phyloP scores from a whole-genome alignment of 2,888 invertebrate species.

The Temnothorax unifasciatus region DNA sequence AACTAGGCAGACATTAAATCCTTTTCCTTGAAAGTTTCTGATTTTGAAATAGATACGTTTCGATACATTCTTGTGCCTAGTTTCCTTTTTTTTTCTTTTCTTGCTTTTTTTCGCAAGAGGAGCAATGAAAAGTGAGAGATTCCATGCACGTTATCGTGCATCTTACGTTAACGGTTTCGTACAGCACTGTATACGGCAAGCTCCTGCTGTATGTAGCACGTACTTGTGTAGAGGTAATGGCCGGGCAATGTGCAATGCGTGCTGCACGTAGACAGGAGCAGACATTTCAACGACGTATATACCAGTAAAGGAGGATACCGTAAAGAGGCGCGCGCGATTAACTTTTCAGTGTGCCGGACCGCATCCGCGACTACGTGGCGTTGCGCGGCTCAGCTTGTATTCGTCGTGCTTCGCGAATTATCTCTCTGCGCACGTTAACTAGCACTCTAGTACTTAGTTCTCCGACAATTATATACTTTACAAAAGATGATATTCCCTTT shows the following conservation, averaged over 20 bases:
- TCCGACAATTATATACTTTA: background rate
- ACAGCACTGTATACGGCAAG: conserved; percentile 52
- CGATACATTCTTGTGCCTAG: background rate
- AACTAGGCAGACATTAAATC: background rate
- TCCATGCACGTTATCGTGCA: background rate
- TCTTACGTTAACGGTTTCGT: conserved; percentile 44
- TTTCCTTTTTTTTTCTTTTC: background rate
- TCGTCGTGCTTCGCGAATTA: conserved; percentile 2
- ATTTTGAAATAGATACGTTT: background rate
- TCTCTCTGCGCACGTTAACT: background rate
- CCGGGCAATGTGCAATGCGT: conserved; percentile 33
- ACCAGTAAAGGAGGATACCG: conserved; percentile 49
- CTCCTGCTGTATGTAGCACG: conserved; percentile 41
- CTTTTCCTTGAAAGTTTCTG: background rate
- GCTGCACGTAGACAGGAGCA: conserved; percentile 21
- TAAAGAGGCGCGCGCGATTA: conserved; percentile 64
- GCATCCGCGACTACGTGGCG: conserved; percentile 58
- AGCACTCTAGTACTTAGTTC: background rate
- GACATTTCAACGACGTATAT: conserved; percentile 43
- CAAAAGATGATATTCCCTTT: background rate
- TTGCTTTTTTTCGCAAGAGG: background rate
- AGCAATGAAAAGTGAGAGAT: conserved; percentile 13
- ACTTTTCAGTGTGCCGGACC: conserved; percentile 72
- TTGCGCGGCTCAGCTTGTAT: background rate
- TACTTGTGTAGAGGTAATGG: conserved; percentile 50